Evolutionary conservation across 2,797 vertebrate genomes (phyloP), one percentile per base, ranked within the genome.

Genomic region (Trachurus trachurus): DNA sequence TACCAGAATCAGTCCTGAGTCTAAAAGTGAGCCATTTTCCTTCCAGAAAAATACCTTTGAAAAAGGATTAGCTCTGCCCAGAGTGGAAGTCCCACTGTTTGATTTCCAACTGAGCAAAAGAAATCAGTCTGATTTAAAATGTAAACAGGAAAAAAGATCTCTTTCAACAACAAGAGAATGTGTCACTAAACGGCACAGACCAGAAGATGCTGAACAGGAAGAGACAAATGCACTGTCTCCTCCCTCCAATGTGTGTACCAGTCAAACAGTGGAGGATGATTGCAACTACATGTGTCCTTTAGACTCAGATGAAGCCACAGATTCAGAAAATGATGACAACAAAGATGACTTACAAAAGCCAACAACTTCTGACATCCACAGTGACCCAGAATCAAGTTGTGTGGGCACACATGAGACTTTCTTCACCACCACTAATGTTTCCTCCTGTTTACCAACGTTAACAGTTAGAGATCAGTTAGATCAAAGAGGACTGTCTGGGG

Each of bases 1-100:
- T 12, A 13, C 17, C 17, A 54, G 68, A 54, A 29, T 40, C 13
- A 72, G 11, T 34, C 17, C n/a, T 0, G 26, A 61, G 9, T 81
- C 81, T 62, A 54, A 52, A 19, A 54, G 68, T 47, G 60, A 74
- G 45, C 22, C 0, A 0, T 80, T 82, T 66, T 50, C n/a, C 10
- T 59, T 76, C 10, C 22, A 72, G n/a, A 57, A 74, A 54, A 26
- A 26, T 26, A 26, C 26, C 26, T 26, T 26, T 26, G 26, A 26
- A 26, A 49, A 52, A 39, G 39, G 2, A 26, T 9, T 22, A 11
- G 21, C 42, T 2, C 13, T 12, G n/a, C 65, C 49, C 13, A 65
- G 12, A 53, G 39, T 40, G 26, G 26, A 3, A 26, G 26, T 9
- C 22, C 26, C 63, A 12, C 6, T 7, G 1, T 10, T 0, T 31